These are phyloP conservation scores for Calameuta pallipes DNA, from an alignment of 2,888 invertebrate genomes.

Conservation along the genomic window DNA sequence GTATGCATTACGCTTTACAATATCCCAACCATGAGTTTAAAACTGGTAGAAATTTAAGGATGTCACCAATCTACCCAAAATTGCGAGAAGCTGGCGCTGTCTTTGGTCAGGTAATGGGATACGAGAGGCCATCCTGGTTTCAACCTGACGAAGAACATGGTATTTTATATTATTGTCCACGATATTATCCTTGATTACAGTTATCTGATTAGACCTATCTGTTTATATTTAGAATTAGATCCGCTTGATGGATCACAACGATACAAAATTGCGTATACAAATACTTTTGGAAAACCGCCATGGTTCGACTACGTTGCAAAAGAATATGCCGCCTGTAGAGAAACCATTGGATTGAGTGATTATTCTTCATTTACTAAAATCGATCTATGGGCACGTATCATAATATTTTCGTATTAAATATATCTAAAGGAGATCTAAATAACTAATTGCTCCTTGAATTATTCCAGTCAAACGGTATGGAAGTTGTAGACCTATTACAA, in stretches of 20 bases:
- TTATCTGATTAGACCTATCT: background rate
- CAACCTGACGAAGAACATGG: constrained; percentile 70
- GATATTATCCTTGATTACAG: background rate
- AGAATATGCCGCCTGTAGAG: constrained; percentile 94
- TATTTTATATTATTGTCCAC: constrained; percentile 34
- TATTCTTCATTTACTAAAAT: constrained; percentile 98
- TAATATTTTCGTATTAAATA: constrained; percentile 13
- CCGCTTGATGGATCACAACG: constrained; percentile 68
- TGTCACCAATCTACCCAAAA: constrained; percentile 95
- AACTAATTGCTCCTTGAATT: constrained; percentile 15
- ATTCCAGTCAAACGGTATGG: constrained; percentile 82
- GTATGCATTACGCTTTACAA: constrained; percentile 83
- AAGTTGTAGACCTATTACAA: constrained; percentile 90
- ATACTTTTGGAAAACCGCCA: constrained; percentile 89
- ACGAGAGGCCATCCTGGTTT: constrained; percentile 95
- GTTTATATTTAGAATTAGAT: constrained; percentile 46
- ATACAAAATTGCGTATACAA: constrained; percentile 81
- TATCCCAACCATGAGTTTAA: constrained; percentile 90
- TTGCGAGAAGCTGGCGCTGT: constrained; percentile 91
- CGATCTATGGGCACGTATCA: constrained; percentile 82
- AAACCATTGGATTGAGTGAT: constrained; percentile 92
- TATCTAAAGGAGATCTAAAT: background rate
- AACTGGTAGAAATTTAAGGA: constrained; percentile 88
- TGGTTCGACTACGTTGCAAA: constrained; percentile 91
- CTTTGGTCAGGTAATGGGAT: constrained; percentile 98